Evolutionary conservation across 2,888 invertebrate genomes (phyloP).

Genomic region (Phasia obesa): DNA sequence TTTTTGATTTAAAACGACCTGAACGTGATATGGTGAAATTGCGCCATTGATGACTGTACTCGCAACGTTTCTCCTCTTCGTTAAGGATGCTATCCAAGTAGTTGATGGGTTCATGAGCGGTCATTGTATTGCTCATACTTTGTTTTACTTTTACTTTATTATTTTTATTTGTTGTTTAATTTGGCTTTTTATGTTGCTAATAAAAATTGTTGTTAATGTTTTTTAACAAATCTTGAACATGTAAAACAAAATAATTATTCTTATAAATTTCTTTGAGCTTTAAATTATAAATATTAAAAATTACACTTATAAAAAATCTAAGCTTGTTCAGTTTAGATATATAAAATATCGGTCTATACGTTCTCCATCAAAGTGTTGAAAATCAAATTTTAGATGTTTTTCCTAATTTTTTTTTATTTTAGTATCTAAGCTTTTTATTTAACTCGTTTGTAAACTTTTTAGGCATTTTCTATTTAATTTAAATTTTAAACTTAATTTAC

Average conservation of each 20-base stretch:
- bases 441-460: neutral
- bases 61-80: slow-evolving; percentile 81
- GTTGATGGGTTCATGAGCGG: slow-evolving; percentile 79
- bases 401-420: too few relatives aligned
- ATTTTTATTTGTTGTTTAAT: neutral
- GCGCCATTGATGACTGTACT: slow-evolving; percentile 80
- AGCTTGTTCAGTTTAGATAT: too few relatives aligned
- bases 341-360: too few relatives aligned
- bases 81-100: slow-evolving; percentile 81
- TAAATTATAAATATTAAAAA: too few relatives aligned
- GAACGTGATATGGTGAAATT: slow-evolving; percentile 85
- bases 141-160: slow-evolving; percentile 23
- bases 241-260: neutral
- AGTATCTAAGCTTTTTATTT: neutral
- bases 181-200: too few relatives aligned
- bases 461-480: neutral
- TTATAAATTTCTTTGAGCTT: neutral
- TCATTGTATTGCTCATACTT: slow-evolving; percentile 76
- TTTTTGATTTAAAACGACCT: slow-evolving; percentile 84
- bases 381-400: too few relatives aligned
- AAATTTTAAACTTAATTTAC: neutral
- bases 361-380: too few relatives aligned
- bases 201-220: slow-evolving; percentile 11
- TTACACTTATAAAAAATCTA: too few relatives aligned
- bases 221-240: neutral